A percentile compares a stretch with the other conserved stretches of the same genome.
phyloP scores from a whole-genome alignment of 2,888 invertebrate genomes.

The Ligdia adustata region DNA sequence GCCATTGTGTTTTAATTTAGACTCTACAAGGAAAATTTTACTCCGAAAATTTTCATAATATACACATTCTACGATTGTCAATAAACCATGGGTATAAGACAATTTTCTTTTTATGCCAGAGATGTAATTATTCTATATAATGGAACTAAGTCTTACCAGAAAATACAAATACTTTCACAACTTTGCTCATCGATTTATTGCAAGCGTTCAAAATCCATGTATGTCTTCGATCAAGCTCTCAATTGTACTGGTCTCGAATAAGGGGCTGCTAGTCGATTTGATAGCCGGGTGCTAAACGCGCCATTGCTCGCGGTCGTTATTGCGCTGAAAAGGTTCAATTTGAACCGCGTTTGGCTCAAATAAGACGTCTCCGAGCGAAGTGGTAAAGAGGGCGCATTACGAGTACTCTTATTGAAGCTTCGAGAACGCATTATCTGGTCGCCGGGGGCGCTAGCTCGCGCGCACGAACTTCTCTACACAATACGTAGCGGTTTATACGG shows the following conservation, averaged over 20 bases:
- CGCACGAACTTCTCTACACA: slow-evolving; percentile 48
- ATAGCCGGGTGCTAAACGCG: slow-evolving; percentile 70
- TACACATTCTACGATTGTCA: too few relatives aligned
- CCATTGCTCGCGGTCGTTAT: slow-evolving; percentile 64
- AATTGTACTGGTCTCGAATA: neutral
- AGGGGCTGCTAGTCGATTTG: slow-evolving; percentile 61
- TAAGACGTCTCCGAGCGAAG: slow-evolving; percentile 77
- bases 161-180: too few relatives aligned
- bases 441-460: slow-evolving; percentile 61
- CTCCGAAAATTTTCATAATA: too few relatives aligned
- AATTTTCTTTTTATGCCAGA: too few relatives aligned
- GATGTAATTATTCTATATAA: too few relatives aligned
- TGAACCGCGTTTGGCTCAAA: slow-evolving; percentile 74
- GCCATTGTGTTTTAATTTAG: slow-evolving; percentile 20
- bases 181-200: too few relatives aligned
- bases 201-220: neutral
- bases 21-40: too few relatives aligned
- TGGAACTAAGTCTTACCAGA: too few relatives aligned
- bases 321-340: slow-evolving; percentile 80
- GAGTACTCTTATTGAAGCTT: slow-evolving; percentile 76
- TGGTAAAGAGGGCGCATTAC: slow-evolving; percentile 78
- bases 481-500: too few relatives aligned
- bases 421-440: slow-evolving; percentile 68
- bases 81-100: too few relatives aligned
- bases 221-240: neutral